These are phyloP conservation scores for Papilio helenus DNA, from an alignment of 1,140 invertebrate species.

Conservation along the genomic window DNA sequence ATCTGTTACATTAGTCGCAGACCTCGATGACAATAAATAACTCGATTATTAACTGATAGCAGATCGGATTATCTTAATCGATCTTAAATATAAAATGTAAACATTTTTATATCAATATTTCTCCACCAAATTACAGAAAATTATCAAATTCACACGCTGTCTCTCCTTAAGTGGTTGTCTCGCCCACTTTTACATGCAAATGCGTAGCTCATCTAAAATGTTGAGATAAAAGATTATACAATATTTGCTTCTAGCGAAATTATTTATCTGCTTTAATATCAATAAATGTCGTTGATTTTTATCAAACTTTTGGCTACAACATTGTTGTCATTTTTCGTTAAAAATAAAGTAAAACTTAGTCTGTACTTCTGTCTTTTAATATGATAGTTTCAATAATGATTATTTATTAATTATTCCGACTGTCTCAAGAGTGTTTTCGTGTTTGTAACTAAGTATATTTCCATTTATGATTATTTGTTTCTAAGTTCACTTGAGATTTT, in stretches of 20 bases:
- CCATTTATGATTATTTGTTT: too few species aligned
- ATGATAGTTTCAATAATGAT: too few species aligned
- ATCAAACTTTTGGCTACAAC: too few species aligned
- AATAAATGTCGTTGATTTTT: too few species aligned
- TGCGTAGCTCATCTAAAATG: neutral
- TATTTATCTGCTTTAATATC: neutral
- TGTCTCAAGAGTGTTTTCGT: too few species aligned
- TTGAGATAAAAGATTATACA: neutral
- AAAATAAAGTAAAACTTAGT: too few species aligned
- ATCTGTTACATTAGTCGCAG: neutral
- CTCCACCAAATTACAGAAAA: neutral
- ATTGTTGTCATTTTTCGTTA: too few species aligned
- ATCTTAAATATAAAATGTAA: neutral
- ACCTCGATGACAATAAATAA: neutral
- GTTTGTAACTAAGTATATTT: too few species aligned
- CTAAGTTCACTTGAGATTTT: too few species aligned
- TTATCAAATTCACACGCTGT: constrained; percentile 8
- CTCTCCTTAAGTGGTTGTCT: neutral
- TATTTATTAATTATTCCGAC: too few species aligned
- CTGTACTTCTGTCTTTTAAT: too few species aligned
- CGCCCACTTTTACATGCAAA: neutral
- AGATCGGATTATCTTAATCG: neutral
- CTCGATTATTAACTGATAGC: neutral
- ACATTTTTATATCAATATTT: neutral
- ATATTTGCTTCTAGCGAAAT: neutral